Percentiles rank a stretch among this genome's conserved stretches.
phyloP scores from a whole-genome alignment of 2,888 invertebrate species.

The Zeuzera pyrina region DNA sequence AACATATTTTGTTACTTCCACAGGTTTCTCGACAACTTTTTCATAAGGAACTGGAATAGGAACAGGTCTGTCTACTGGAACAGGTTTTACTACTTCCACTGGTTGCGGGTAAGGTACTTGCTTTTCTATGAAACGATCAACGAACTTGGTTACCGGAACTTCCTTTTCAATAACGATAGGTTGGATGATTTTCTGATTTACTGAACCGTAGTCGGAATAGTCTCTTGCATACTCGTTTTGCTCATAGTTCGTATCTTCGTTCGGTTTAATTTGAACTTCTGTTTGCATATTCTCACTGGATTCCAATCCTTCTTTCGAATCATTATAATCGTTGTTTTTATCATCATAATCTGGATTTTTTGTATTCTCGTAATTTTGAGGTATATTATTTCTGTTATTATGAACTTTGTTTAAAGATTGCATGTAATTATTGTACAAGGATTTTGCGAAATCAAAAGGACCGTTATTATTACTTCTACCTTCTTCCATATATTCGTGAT shows the following conservation, averaged over 20 bases:
- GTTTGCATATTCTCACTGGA: constrained; percentile 44
- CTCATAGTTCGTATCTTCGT: constrained; percentile 28
- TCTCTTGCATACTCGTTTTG: constrained; percentile 31
- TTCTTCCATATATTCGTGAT: constrained; percentile 56
- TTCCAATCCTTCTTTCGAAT: constrained; percentile 38
- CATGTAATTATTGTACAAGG: constrained; percentile 45
- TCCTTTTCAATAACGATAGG: constrained; percentile 62
- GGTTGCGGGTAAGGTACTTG: constrained; percentile 55
- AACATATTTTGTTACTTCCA: constrained; percentile 61
- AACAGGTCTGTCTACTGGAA: constrained; percentile 55
- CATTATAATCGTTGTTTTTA: constrained; percentile 18
- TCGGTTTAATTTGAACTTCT: constrained; percentile 38
- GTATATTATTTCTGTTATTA: constrained; percentile 41
- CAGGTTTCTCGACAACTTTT: constrained; percentile 68
- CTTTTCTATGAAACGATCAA: constrained; percentile 57
- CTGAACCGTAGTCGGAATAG: constrained; percentile 30
- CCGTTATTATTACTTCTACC: constrained; percentile 44
- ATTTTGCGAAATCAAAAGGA: constrained; percentile 33
- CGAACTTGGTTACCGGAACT: constrained; percentile 57
- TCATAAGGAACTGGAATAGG: constrained; percentile 61
- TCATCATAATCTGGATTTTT: constrained; percentile 30
- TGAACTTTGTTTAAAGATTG: constrained; percentile 49
- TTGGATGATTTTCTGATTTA: constrained; percentile 48
- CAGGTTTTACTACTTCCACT: constrained; percentile 40
- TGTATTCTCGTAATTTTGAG: constrained; percentile 39